Evolutionary conservation across 2,113 vertebrate species (phyloP).

Genomic region (Tachysurus vachellii): DNA sequence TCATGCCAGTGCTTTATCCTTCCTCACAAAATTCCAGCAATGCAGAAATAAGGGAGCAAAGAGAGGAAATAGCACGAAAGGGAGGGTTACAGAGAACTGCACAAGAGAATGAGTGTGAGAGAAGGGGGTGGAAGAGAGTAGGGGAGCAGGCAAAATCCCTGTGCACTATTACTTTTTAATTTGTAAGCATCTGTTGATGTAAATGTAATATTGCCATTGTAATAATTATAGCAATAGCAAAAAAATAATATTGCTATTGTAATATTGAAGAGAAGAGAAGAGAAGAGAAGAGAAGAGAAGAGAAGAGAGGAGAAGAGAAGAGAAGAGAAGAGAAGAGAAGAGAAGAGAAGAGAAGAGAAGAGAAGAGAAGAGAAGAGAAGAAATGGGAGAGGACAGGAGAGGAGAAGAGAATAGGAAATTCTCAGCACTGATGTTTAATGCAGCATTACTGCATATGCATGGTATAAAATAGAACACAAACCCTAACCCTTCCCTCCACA

Average conservation of each 20-base stretch:
- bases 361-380: not conserved
- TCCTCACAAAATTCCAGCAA: conserved; percentile 30
- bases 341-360: not conserved
- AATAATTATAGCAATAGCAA: not conserved
- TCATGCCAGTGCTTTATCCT: conserved; percentile 22
- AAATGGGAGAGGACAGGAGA: not conserved
- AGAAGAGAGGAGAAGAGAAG: not conserved
- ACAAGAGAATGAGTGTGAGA: not conserved
- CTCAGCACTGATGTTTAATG: not conserved
- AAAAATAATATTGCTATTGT: not conserved
- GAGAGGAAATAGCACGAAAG: not conserved
- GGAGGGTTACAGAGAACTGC: not conserved
- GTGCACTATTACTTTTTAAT: not conserved
- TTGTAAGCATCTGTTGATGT: not conserved
- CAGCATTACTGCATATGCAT: conserved; percentile 12
- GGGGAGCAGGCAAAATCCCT: not conserved
- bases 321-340: not conserved
- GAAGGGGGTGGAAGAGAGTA: not conserved
- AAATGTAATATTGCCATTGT: not conserved
- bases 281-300: not conserved
- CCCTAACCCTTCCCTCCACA: conserved; percentile 24
- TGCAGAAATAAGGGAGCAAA: conserved; percentile 22
- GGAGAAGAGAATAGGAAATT: not conserved
- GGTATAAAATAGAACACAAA: not conserved
- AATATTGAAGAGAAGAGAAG: not conserved